Evolutionary conservation across 2,113 vertebrate species (phyloP).

Genomic region (Ptilorrhoa leucosticta): DNA sequence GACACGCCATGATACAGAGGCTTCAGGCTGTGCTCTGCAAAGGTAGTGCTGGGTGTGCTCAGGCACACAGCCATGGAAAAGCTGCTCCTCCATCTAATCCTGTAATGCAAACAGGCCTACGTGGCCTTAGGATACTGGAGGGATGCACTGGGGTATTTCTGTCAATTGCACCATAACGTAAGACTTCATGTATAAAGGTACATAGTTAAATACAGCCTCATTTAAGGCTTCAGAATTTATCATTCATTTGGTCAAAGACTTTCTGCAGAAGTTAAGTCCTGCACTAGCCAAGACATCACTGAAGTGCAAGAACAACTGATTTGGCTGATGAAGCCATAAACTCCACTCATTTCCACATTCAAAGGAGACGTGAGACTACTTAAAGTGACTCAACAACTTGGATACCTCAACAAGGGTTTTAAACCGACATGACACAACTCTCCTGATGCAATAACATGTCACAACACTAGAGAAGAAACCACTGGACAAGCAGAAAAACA

Average conservation of each 20-base stretch:
- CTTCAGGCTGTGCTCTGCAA: background rate
- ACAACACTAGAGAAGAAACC: background rate
- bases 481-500: background rate
- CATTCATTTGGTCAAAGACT: background rate
- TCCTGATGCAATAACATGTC: background rate
- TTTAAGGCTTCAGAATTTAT: background rate
- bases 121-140: background rate
- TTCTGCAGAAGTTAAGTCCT: background rate
- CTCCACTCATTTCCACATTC: background rate
- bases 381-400: background rate
- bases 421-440: background rate
- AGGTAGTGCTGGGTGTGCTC: background rate
- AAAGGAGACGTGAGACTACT: background rate
- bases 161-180: accelerated
- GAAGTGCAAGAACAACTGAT: background rate
- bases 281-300: background rate
- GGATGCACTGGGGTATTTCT: background rate
- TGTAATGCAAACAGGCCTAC: background rate
- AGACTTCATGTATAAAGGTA: background rate
- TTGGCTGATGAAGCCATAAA: background rate
- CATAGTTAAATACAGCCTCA: background rate
- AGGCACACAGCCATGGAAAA: background rate
- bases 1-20: background rate
- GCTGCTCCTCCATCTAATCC: background rate
- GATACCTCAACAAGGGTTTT: background rate